A percentile compares a stretch with the other conserved stretches of the same genome.
Evolutionary conservation across 2,888 invertebrate genomes (phyloP).

Genomic region (Drosophila macrospina): DNA sequence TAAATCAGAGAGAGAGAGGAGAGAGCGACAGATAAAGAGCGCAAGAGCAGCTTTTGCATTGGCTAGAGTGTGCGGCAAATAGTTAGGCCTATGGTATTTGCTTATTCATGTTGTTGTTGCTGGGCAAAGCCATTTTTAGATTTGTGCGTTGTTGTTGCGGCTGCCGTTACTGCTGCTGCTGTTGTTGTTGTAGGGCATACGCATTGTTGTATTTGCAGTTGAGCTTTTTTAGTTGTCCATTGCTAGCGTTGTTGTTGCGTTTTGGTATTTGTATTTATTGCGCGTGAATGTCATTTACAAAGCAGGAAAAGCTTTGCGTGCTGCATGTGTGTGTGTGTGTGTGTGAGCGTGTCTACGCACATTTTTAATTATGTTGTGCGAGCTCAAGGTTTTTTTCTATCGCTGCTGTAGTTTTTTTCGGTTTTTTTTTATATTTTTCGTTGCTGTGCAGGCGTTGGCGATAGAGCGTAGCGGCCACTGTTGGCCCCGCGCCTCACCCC

Average conservation of each 20-base stretch:
- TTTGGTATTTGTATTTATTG: slow-evolving; percentile 61
- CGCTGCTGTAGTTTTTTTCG: slow-evolving; percentile 39
- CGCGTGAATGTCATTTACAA: slow-evolving; percentile 79
- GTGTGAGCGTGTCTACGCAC: slow-evolving; percentile 72
- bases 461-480: slow-evolving; percentile 50
- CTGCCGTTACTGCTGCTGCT: slow-evolving; percentile 16
- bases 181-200: slow-evolving; percentile 42
- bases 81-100: slow-evolving; percentile 13
- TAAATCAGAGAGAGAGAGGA: neutral
- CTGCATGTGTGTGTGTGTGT: slow-evolving; percentile 49
- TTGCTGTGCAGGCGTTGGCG: slow-evolving; percentile 76
- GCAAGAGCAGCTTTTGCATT: slow-evolving; percentile 45
- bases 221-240: slow-evolving; percentile 60
- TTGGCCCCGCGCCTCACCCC: slow-evolving; percentile 16
- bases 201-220: slow-evolving; percentile 74
- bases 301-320: slow-evolving; percentile 70
- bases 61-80: slow-evolving; percentile 20
- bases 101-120: neutral
- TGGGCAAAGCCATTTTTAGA: slow-evolving; percentile 23
- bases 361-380: slow-evolving; percentile 82
- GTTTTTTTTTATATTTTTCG: slow-evolving; percentile 43
- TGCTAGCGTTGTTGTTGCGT: slow-evolving; percentile 18
- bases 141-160: slow-evolving; percentile 6
- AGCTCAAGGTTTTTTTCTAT: slow-evolving; percentile 79
- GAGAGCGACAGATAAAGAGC: slow-evolving; percentile 5